Evolutionary conservation across 2,113 vertebrate genomes (phyloP).

Genomic region (Pedionomus torquatus): DNA sequence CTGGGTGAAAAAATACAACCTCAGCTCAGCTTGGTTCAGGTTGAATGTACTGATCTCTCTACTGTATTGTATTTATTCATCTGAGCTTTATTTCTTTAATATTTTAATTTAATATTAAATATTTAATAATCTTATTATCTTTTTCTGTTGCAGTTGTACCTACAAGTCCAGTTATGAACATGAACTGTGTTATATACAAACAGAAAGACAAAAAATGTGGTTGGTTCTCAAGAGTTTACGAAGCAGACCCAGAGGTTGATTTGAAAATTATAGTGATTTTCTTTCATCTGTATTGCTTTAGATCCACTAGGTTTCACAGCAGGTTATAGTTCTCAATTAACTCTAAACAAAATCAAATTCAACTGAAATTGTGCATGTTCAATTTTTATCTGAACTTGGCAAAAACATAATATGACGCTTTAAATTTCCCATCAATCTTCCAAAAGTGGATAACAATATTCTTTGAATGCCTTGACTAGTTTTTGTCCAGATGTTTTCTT

Average conservation of each 20-base stretch:
- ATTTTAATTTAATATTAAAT: too few species aligned
- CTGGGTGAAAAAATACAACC: not conserved
- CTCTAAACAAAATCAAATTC: not conserved
- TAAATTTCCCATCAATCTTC: not conserved
- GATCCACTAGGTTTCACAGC: not conserved
- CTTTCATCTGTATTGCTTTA: not conserved
- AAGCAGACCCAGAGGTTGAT: not conserved
- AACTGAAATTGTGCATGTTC: not conserved
- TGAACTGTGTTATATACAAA: not conserved
- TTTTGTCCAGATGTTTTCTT: not conserved
- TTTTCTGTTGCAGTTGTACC: not conserved
- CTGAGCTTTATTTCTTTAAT: too few species aligned
- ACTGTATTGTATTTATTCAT: not conserved
- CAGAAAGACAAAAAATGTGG: not conserved
- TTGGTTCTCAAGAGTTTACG: not conserved
- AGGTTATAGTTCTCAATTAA: not conserved
- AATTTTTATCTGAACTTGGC: not conserved
- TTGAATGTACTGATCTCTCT: not conserved
- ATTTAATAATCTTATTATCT: too few species aligned
- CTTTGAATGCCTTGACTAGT: not conserved
- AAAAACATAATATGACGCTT: not conserved
- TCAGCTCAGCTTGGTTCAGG: not conserved
- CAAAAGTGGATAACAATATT: not conserved
- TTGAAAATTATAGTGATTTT: not conserved
- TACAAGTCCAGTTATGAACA: not conserved